Conservation (phyloP, 2,888 invertebrate species). For the Creontiades dilutus region DNA sequence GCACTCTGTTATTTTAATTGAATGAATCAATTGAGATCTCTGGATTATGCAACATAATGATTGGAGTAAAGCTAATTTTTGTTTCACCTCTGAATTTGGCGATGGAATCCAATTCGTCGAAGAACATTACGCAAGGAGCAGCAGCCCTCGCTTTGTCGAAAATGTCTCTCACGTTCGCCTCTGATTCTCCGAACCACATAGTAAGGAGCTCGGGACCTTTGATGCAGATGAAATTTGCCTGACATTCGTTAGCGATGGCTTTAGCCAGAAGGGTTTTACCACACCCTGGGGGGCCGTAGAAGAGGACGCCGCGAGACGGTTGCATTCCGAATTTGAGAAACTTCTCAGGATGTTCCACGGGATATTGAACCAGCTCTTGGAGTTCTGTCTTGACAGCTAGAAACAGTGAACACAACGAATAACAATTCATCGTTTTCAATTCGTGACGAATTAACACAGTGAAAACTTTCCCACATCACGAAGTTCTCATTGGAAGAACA, state of each 20-base stretch:
- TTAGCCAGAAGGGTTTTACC: constrained; percentile 96
- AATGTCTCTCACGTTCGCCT: constrained; percentile 99
- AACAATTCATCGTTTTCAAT: not conserved
- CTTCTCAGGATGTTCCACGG: constrained; percentile 99
- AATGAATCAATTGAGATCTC: too few species aligned
- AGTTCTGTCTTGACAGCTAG: constrained; percentile 91
- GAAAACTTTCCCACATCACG: not conserved
- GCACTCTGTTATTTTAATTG: too few species aligned
- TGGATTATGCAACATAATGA: not conserved
- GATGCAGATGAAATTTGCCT: constrained; percentile 99
- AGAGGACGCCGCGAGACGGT: constrained; percentile 97
- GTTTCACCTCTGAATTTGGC: constrained; percentile 92
- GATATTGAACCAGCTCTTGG: constrained; percentile 97
- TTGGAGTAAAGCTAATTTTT: not conserved
- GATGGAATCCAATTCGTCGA: constrained; percentile 99
- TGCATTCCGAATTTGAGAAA: constrained; percentile 99
- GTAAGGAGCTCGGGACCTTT: constrained; percentile 98
- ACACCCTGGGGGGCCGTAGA: constrained; percentile 99
- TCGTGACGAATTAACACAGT: not conserved
- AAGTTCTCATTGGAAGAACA: too few species aligned
- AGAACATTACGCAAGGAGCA: constrained; percentile 99
- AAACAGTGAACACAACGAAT: not conserved
- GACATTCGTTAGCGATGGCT: constrained; percentile 99
- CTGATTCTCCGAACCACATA: constrained; percentile 99
- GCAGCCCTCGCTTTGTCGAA: constrained; percentile 99